Conservation (phyloP, 2,888 invertebrate species). For the Cyrtodaria siliqua region DNA sequence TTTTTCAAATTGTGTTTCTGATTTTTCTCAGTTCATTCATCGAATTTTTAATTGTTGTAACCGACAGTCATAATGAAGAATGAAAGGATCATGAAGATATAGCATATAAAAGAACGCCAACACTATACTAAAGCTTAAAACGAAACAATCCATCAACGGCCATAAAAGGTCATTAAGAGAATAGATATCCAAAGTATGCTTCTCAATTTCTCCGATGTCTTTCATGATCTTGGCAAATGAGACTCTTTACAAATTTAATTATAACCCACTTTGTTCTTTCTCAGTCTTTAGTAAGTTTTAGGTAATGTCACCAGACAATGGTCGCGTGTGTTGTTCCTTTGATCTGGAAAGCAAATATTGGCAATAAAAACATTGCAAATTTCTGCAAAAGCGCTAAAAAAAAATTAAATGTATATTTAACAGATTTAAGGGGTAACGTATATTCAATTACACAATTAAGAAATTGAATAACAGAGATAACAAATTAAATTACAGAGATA, state of each 20-base stretch:
- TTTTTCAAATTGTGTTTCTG: too few relatives aligned
- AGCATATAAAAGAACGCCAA: too few relatives aligned
- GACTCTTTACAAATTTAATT: conserved; percentile 28
- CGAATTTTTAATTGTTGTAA: too few relatives aligned
- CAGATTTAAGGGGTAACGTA: conserved; percentile 38
- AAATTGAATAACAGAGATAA: conserved; percentile 51
- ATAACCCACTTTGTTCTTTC: conserved; percentile 40
- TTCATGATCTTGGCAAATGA: conserved; percentile 8
- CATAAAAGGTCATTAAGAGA: too few relatives aligned
- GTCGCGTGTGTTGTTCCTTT: conserved; percentile 54
- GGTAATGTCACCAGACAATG: conserved; percentile 31
- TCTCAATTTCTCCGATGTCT: conserved; percentile 20
- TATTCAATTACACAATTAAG: conserved; percentile 60
- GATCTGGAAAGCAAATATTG: conserved; percentile 23
- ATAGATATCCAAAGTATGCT: conserved; percentile 23
- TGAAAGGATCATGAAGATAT: too few relatives aligned
- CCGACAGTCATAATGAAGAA: too few relatives aligned
- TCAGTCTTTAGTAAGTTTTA: conserved; percentile 5
- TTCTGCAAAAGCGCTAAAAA: conserved; percentile 1
- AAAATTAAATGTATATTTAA: conserved; percentile 41
- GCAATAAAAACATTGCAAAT: neutral
- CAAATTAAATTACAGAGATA: conserved; percentile 55
- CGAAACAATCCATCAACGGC: too few relatives aligned
- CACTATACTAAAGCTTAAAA: too few relatives aligned
- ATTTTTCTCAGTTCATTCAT: too few relatives aligned